Conservation (phyloP, 2,888 invertebrate genomes). For the Chrysolina haemoptera region DNA sequence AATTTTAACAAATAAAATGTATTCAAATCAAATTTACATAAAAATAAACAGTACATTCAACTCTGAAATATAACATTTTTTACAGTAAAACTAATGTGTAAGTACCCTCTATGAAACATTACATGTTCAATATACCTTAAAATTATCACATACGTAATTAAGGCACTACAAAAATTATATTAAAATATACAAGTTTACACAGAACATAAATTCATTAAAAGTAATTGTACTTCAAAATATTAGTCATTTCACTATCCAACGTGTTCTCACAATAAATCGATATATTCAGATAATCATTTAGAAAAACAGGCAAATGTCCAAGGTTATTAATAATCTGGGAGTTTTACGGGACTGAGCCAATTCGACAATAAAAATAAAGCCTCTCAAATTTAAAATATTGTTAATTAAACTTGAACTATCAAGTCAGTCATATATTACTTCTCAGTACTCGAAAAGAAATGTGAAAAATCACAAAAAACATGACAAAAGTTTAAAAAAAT, state of each 20-base stretch:
- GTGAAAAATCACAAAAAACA: neutral
- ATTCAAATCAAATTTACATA: slow-evolving; percentile 49
- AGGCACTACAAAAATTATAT: slow-evolving; percentile 55
- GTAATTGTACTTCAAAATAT: slow-evolving; percentile 39
- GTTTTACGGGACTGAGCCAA: neutral
- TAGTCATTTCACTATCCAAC: slow-evolving; percentile 28
- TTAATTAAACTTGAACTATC: too few species aligned
- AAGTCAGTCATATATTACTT: too few species aligned
- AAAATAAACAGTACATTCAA: slow-evolving; percentile 48
- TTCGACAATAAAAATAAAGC: neutral
- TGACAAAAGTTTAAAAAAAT: neutral
- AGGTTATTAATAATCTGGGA: too few species aligned
- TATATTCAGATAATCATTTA: neutral
- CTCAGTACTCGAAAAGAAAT: too few species aligned
- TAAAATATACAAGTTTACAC: slow-evolving; percentile 36
- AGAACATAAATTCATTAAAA: slow-evolving; percentile 27
- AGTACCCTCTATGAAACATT: slow-evolving; percentile 49
- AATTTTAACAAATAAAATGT: slow-evolving; percentile 46
- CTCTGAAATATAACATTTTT: slow-evolving; percentile 45
- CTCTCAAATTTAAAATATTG: neutral
- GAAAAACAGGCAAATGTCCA: too few species aligned
- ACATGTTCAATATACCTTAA: slow-evolving; percentile 34
- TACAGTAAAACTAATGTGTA: slow-evolving; percentile 43
- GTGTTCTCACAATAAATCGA: slow-evolving; percentile 1
- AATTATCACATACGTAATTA: slow-evolving; percentile 55